Conservation (phyloP, 2,888 invertebrate genomes). For the Andrena chrysosceles region DNA sequence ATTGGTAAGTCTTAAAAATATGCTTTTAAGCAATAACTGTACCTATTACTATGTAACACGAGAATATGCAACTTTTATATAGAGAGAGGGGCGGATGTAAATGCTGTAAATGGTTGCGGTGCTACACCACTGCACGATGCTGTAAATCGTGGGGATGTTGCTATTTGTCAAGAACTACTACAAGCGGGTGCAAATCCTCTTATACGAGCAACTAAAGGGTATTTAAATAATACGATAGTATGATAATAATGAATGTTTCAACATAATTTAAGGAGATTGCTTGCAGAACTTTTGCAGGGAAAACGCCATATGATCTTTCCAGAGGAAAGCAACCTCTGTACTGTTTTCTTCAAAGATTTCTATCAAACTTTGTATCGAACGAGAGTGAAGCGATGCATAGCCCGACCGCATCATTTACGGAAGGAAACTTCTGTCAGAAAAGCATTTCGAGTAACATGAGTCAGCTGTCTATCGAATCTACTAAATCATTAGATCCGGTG, state of each 20-base stretch:
- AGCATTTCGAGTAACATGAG: constrained; percentile 80
- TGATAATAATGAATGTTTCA: background rate
- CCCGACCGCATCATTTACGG: constrained; percentile 74
- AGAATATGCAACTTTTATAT: background rate
- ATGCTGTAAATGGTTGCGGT: constrained; percentile 87
- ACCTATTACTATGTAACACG: background rate
- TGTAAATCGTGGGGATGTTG: constrained; percentile 86
- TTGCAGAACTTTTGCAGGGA: constrained; percentile 81
- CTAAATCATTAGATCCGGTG: constrained; percentile 80
- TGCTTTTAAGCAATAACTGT: background rate
- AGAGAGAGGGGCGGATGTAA: constrained; percentile 87
- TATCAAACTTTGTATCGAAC: constrained; percentile 76
- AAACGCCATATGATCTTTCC: constrained; percentile 81
- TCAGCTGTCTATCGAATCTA: constrained; percentile 81
- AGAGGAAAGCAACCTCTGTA: constrained; percentile 77
- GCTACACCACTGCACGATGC: constrained; percentile 88
- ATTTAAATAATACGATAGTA: constrained; percentile 39
- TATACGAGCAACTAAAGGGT: constrained; percentile 86
- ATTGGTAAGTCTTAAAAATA: constrained; percentile 83
- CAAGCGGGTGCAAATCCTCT: constrained; percentile 87
- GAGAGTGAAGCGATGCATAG: constrained; percentile 80
- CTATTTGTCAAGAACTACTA: constrained; percentile 86
- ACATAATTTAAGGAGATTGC: background rate
- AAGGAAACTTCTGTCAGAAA: constrained; percentile 79
- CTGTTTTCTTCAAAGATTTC: constrained; percentile 76